Base-by-base conservation (phyloP, 2,888 invertebrate species). In the Linnaemya tessellans region DNA sequence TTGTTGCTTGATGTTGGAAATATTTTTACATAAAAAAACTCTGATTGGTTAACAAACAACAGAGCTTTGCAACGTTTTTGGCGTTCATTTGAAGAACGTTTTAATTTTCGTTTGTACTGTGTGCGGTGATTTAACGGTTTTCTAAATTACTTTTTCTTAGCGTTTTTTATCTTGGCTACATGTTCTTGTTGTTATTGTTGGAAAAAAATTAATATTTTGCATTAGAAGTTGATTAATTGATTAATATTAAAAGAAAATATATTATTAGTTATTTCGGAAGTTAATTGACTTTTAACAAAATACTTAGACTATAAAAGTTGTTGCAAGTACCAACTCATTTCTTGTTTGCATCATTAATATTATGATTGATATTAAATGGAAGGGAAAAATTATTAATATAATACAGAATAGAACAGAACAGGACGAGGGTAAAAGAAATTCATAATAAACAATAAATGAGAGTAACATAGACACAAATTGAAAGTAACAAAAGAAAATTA, bases 1-100 rank as follows among this genome's bases (percentile, higher is more conserved):
- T 91, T 88, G 90, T 91, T 89, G 88, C 87, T 74, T 80, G 62
- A 64, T 71, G 80, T 78, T 75, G 67, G 77, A 64, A 64, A 67
- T 60, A 56, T 62, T 60, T 65, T 41, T 41, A n/a, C 25, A 56
- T 46, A 62, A 30, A 68, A 30, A 81, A 75, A 75, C 65, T 78
- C 82, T 58, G 68, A 49, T 82, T 70, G 64, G 64, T 70, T 82
- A 77, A 77, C 71, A 83, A 70, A 41, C 68, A 80, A 81, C 38
- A 68, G 77, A 83, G 77, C 54, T 62, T 80, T 60, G 65, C 60
- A 51, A 75, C 75, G 80, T 84, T 71, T 51, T 60, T 18, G 65
- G 49, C 62, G 22, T 65, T 78, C 68, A 38, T 38, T 60, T 18
- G 43, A 49, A 35, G 54, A 71, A 65, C 68, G 58, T 64, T 74